Conservation (phyloP, 1,140 invertebrate genomes). For the Drosophila pallidifrons region DNA sequence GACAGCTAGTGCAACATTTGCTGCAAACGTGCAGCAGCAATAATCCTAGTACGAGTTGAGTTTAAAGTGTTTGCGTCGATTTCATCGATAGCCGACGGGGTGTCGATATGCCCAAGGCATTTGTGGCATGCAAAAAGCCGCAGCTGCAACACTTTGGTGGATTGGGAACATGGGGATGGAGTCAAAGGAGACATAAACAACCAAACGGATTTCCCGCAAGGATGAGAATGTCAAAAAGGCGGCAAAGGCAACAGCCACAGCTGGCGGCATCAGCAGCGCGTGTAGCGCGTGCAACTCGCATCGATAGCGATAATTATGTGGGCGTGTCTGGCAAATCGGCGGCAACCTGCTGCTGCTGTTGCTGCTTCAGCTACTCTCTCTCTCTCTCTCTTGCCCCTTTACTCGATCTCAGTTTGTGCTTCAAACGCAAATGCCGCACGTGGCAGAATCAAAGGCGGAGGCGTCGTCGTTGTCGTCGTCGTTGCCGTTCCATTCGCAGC, state of each 20-base stretch:
- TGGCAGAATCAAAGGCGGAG: constrained; percentile 58
- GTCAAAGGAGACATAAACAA: constrained; percentile 44
- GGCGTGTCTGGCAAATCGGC: constrained; percentile 52
- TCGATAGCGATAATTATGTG: constrained; percentile 74
- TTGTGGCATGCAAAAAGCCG: constrained; percentile 51
- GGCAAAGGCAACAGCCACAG: constrained; percentile 21
- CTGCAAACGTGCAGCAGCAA: constrained; percentile 7
- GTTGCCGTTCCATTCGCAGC: constrained; percentile 31
- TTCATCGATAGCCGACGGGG: constrained; percentile 35
- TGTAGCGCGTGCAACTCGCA: constrained; percentile 51
- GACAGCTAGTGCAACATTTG: constrained; percentile 20
- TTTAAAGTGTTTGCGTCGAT: constrained; percentile 36
- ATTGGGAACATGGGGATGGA: background rate
- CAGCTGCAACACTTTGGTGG: constrained; percentile 8
- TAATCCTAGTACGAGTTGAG: background rate
- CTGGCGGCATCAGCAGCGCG: constrained; percentile 18
- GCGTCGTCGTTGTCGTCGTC: constrained; percentile 9
- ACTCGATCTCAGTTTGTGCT: constrained; percentile 16
- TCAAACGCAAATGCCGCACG: constrained; percentile 74
- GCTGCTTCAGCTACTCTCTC: background rate
- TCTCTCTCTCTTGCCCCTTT: background rate
- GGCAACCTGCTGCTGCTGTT: constrained; percentile 37
- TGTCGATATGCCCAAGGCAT: constrained; percentile 45
- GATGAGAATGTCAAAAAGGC: constrained; percentile 41
- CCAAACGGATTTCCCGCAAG: constrained; percentile 47